phyloP scores from a whole-genome alignment of 2,888 invertebrate species.

The Drosophila eohydei region DNA sequence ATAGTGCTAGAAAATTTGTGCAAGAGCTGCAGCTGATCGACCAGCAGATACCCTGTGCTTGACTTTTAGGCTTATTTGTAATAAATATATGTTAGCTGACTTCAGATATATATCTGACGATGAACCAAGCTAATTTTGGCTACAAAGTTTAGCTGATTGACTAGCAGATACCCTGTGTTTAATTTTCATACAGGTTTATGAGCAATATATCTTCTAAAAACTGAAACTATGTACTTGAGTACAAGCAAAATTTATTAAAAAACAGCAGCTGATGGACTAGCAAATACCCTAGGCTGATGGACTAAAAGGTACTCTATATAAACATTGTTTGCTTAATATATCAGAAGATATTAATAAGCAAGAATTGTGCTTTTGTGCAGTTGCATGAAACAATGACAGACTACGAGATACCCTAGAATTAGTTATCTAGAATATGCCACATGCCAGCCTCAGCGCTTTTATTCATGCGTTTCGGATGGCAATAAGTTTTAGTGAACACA shows the following conservation, averaged over 20 bases:
- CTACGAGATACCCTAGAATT: neutral
- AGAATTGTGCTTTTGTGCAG: neutral
- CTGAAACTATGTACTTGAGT: no score
- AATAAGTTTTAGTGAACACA: no score
- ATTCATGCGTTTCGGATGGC: neutral
- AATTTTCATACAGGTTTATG: no score
- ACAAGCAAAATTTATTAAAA: neutral
- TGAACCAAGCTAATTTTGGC: fast-evolving
- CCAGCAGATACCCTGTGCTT: neutral
- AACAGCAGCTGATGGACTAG: neutral
- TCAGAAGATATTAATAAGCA: no score
- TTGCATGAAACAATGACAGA: neutral
- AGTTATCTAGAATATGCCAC: neutral
- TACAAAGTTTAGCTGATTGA: neutral
- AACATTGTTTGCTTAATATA: no score
- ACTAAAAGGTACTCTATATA: neutral
- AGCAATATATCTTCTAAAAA: no score
- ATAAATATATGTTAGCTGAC: no score
- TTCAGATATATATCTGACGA: no score
- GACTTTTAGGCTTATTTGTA: no score
- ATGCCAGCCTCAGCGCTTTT: neutral
- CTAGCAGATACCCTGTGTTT: neutral
- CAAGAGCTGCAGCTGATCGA: neutral
- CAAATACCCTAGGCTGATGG: neutral
- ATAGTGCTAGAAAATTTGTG: no score